Evolutionary conservation across 2,888 invertebrate genomes (phyloP).

Genomic region (Acleris literana): DNA sequence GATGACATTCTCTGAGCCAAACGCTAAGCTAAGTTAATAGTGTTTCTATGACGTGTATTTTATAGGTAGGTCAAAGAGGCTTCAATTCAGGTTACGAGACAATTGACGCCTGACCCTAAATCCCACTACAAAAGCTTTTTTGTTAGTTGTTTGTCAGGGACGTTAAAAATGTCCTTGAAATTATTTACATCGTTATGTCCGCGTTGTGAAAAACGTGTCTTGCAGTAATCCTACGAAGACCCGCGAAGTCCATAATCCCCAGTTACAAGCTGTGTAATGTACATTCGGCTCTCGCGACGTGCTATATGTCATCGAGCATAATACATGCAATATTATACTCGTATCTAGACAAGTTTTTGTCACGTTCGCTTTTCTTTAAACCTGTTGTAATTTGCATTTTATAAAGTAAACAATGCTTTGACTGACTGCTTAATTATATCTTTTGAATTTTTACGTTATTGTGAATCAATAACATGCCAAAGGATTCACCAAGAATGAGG

Average conservation of each 20-base stretch:
- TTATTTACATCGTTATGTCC: too few species aligned
- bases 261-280: constrained; percentile 27
- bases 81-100: too few species aligned
- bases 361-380: constrained; percentile 18
- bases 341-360: constrained; percentile 15
- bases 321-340: constrained; percentile 11
- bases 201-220: constrained; percentile 4
- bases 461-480: neutral
- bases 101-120: too few species aligned
- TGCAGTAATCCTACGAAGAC: constrained; percentile 27
- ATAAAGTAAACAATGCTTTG: constrained; percentile 2
- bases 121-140: too few species aligned
- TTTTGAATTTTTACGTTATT: neutral
- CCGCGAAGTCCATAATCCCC: constrained; percentile 29
- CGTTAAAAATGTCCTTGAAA: too few species aligned
- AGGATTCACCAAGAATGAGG: neutral
- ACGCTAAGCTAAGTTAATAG: too few species aligned
- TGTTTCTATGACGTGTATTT: too few species aligned
- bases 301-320: constrained; percentile 20
- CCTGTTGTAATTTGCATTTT: constrained; percentile 15
- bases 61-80: too few species aligned
- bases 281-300: constrained; percentile 23
- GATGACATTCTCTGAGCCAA: too few species aligned
- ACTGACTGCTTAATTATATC: neutral
- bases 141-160: too few species aligned